These are phyloP conservation scores for Drosophila busckii DNA, from an alignment of 1,140 invertebrate genomes.

Conservation along the genomic window DNA sequence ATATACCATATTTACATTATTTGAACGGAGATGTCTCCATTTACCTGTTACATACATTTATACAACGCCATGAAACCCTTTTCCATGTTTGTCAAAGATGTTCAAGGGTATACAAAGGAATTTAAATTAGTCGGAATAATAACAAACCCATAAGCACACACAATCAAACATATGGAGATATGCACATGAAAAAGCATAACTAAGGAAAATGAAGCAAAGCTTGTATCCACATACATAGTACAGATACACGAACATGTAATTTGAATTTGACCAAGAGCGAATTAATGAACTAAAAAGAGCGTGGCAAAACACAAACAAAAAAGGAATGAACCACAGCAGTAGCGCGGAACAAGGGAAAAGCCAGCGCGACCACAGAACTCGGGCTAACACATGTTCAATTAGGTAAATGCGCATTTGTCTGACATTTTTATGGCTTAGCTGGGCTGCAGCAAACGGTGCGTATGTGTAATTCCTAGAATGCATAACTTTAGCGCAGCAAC, in stretches of 20 bases:
- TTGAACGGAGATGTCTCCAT: too few species aligned
- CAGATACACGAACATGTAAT: constrained; percentile 38
- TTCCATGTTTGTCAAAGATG: too few species aligned
- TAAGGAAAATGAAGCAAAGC: neutral
- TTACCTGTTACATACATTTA: too few species aligned
- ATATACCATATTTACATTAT: too few species aligned
- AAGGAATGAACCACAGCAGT: constrained; percentile 11
- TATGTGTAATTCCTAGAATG: constrained; percentile 14
- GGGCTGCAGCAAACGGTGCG: constrained; percentile 8
- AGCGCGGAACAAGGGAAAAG: neutral
- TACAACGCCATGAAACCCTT: too few species aligned
- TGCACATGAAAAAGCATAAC: constrained; percentile 3
- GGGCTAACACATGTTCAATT: constrained; percentile 62
- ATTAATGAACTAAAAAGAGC: constrained; percentile 62
- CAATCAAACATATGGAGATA: constrained; percentile 7
- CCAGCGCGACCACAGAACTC: constrained; percentile 19
- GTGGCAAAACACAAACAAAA: constrained; percentile 5
- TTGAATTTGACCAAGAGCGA: constrained; percentile 50
- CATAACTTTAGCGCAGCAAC: constrained; percentile 18
- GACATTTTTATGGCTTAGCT: constrained; percentile 30
- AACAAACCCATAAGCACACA: too few species aligned
- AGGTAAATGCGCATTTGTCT: constrained; percentile 36
- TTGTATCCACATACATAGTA: too few species aligned
- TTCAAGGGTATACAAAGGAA: too few species aligned
- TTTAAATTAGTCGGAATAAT: constrained; percentile 44